phyloP scores from a whole-genome alignment of 2,888 invertebrate species.

The Drosophila anomalata region DNA sequence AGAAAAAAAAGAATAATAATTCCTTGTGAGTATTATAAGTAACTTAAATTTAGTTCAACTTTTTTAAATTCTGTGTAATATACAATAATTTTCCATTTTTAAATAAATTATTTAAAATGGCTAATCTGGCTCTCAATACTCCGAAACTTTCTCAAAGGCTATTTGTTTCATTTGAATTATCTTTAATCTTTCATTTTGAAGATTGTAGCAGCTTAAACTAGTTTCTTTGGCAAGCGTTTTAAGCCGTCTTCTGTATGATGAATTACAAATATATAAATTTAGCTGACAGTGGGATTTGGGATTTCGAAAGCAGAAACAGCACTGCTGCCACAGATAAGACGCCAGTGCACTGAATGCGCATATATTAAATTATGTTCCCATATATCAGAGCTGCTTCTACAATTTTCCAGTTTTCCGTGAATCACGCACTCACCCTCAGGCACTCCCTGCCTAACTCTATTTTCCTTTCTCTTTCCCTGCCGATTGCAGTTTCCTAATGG shows the following conservation, averaged over 20 bases:
- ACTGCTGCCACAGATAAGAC: conserved; percentile 43
- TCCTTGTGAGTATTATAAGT: too few relatives aligned
- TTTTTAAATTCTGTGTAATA: too few relatives aligned
- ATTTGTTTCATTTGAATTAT: too few relatives aligned
- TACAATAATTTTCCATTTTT: too few relatives aligned
- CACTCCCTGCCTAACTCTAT: background rate
- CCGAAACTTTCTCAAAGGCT: too few relatives aligned
- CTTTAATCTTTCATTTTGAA: background rate
- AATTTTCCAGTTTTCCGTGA: conserved; percentile 14
- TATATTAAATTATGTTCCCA: conserved; percentile 1
- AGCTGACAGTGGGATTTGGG: background rate
- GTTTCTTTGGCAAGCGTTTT: background rate
- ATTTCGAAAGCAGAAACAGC: background rate
- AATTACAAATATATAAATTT: background rate
- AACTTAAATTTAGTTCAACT: too few relatives aligned
- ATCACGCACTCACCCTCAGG: conserved; percentile 14
- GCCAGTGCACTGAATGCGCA: conserved; percentile 50
- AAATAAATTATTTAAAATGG: too few relatives aligned
- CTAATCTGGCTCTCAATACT: too few relatives aligned
- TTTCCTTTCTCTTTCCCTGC: conserved; percentile 25
- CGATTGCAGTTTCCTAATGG: conserved; percentile 51
- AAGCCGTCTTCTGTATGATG: background rate
- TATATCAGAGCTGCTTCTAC: conserved; percentile 14
- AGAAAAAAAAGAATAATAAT: too few relatives aligned
- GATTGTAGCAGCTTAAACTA: too few relatives aligned